phyloP scores from a whole-genome alignment of 2,113 vertebrate species.

The Sclerurus mexicanus region DNA sequence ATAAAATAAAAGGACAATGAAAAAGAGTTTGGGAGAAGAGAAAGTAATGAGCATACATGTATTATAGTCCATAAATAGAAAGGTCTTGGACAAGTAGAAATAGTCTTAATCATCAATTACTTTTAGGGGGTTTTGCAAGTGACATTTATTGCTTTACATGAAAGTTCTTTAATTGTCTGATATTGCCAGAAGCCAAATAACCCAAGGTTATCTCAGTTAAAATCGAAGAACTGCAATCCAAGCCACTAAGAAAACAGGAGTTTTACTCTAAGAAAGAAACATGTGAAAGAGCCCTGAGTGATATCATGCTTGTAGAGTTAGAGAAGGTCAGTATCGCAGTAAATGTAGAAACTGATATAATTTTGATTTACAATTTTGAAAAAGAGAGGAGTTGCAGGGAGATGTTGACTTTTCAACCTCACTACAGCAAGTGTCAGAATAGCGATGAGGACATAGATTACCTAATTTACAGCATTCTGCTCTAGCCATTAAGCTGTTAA shows the following conservation, averaged over 20 bases:
- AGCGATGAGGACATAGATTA: not conserved
- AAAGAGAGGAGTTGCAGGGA: not conserved
- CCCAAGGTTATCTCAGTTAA: not conserved
- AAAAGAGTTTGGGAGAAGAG: not conserved
- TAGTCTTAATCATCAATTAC: not conserved
- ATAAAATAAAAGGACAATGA: not conserved
- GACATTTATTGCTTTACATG: not conserved
- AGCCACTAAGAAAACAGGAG: not conserved
- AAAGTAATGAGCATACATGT: not conserved
- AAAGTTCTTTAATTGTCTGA: not conserved
- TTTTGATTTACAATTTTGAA: not conserved
- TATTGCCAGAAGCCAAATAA: not conserved
- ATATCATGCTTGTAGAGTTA: not conserved
- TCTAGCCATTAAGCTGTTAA: constrained; percentile 26
- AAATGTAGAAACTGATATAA: not conserved
- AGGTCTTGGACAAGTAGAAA: not conserved
- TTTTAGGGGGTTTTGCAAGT: not conserved
- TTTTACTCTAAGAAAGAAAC: not conserved
- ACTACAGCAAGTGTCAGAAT: constrained; percentile 1
- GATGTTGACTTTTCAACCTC: constrained; percentile 26
- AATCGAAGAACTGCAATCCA: not conserved
- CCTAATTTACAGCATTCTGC: constrained; percentile 21
- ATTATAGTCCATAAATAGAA: not conserved
- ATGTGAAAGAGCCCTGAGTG: not conserved
- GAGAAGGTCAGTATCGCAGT: not conserved